Base-by-base conservation (phyloP, 2,113 vertebrate genomes). In the Cepphus grylle region DNA sequence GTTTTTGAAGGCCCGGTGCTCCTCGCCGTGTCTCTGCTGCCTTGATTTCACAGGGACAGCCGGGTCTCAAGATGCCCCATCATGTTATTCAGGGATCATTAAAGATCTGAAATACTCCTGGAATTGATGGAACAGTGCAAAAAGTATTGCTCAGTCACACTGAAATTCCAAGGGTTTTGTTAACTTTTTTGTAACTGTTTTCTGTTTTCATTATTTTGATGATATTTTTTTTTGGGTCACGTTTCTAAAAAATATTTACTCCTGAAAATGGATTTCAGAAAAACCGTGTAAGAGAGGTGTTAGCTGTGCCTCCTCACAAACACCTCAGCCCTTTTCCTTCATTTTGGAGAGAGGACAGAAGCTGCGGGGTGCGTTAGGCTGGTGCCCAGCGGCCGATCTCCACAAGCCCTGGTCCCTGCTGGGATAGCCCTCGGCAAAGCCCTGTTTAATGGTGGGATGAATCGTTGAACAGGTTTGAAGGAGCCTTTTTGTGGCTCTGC, bases 151-250 rank as follows among this genome's bases (percentile, higher is more conserved):
- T 96, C 90, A 49, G 59, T 96, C 80, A 77, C 93, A 43, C 93
- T 96, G 93, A 94, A 96, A 97, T 97, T 91, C 88, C 84, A 91
- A 91, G 88, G 70, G 34, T 40, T 78, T 49, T 45, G 63, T 93
- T 93, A 95, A 93, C 45, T 62, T 81, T 83, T 81, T 43, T 34
- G 7, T 52, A 67, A 34, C 40, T 25, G 69, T 92, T 87, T 86
- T 91, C 88, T 58, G 25, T 12, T 59, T 95, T 88, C 71, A 19
- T 82, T 81, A 65, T 95, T 95, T 81, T n/a, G 22, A 84, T 93
- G 11, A 40, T 27, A 8, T 18, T 94, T 93, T 17, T 16, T 16
- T 16, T 42, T 42, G 43, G 12, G 38, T 91, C 63, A 42, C 1
- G 0, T 38, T 40, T 23, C 42, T 74, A 47, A 94, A 70, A 59